Percentiles rank a stretch among this genome's conserved stretches.
Evolutionary conservation across 2,888 invertebrate species (phyloP).

Genomic region (Shargacucullia verbasci): DNA sequence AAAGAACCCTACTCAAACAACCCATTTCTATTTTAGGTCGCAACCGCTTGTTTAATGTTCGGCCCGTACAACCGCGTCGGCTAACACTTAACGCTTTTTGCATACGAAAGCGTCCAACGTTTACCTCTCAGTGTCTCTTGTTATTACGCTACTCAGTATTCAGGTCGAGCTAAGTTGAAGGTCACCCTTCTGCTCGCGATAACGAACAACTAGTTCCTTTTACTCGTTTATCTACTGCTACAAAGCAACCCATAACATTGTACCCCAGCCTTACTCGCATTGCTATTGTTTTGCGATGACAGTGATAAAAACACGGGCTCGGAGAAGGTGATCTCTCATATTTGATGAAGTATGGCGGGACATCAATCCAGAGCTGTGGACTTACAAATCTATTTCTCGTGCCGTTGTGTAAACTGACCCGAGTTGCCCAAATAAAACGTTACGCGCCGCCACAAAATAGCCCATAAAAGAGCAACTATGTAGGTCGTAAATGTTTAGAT

Average conservation of each 20-base stretch:
- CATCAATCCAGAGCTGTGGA: slow-evolving; percentile 63
- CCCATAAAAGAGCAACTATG: slow-evolving; percentile 78
- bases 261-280: slow-evolving; percentile 47
- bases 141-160: slow-evolving; percentile 86
- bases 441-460: slow-evolving; percentile 72
- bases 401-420: slow-evolving; percentile 69
- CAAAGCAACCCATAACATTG: slow-evolving; percentile 50
- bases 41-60: slow-evolving; percentile 88
- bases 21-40: slow-evolving; percentile 88
- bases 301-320: slow-evolving; percentile 46
- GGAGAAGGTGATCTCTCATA: slow-evolving; percentile 54
- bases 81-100: slow-evolving; percentile 89
- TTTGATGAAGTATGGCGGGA: slow-evolving; percentile 63
- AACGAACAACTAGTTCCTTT: slow-evolving; percentile 78
- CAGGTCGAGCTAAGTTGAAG: slow-evolving; percentile 81
- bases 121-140: slow-evolving; percentile 83
- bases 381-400: slow-evolving; percentile 63
- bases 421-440: slow-evolving; percentile 76
- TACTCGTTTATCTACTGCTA: slow-evolving; percentile 63
- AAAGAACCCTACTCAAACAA: slow-evolving; percentile 89
- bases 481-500: slow-evolving; percentile 81
- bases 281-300: slow-evolving; percentile 43
- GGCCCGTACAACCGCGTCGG: slow-evolving; percentile 87
- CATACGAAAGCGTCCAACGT: slow-evolving; percentile 85
- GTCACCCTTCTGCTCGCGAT: slow-evolving; percentile 81